phyloP scores from a whole-genome alignment of 2,888 invertebrate species.

The Stegana nigrithorax region DNA sequence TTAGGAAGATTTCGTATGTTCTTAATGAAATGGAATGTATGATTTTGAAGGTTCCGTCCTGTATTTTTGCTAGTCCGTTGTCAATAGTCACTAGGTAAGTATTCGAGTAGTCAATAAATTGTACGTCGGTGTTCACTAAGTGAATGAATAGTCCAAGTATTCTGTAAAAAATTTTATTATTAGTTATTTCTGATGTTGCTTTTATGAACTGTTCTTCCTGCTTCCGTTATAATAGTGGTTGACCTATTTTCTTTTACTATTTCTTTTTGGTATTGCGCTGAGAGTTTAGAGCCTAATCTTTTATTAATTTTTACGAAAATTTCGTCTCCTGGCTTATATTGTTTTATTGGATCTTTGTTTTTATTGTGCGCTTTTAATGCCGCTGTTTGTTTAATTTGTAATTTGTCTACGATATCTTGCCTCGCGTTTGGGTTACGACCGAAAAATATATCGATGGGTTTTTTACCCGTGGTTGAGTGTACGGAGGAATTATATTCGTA shows the following conservation, averaged over 20 bases:
- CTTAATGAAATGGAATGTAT: too few species aligned
- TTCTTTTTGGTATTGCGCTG: background rate
- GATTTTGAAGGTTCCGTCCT: too few species aligned
- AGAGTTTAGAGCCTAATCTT: background rate
- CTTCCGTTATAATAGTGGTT: background rate
- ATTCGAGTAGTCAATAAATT: too few species aligned
- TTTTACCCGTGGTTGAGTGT: too few species aligned
- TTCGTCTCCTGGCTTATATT: background rate
- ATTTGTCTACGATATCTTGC: background rate
- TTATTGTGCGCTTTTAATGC: background rate
- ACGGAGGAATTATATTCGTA: background rate
- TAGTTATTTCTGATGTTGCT: too few species aligned
- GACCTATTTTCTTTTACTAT: background rate
- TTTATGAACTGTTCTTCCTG: background rate
- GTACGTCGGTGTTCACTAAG: too few species aligned
- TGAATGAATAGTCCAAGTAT: too few species aligned
- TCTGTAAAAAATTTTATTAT: too few species aligned
- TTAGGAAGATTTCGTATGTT: too few species aligned
- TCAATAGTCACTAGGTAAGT: too few species aligned
- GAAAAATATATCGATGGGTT: background rate
- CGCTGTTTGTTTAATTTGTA: background rate
- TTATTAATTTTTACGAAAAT: background rate
- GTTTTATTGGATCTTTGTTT: background rate
- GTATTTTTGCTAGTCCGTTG: too few species aligned
- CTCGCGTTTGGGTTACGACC: too few species aligned